These are phyloP conservation scores for Leptodactylus fallax DNA, from an alignment of 2,797 vertebrate species.

Conservation along the genomic window DNA sequence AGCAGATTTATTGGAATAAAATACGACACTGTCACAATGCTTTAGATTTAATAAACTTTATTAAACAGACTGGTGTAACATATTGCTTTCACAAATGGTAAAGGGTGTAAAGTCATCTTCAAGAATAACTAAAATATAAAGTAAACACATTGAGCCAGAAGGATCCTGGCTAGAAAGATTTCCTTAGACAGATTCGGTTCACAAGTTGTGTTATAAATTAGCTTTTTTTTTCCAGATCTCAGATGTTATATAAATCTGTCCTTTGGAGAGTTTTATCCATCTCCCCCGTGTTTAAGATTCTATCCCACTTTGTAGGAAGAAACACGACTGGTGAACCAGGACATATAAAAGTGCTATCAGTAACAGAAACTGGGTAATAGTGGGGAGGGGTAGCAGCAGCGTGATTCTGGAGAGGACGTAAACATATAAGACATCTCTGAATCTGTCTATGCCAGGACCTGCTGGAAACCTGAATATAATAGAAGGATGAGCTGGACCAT, in stretches of 20 bases:
- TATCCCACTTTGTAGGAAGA: too few relatives aligned
- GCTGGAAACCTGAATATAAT: background rate
- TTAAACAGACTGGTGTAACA: conserved; percentile 7
- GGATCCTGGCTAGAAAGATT: background rate
- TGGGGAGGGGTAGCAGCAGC: background rate
- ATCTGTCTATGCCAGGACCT: too few relatives aligned
- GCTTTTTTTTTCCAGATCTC: background rate
- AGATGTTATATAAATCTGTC: background rate
- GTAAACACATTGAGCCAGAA: background rate
- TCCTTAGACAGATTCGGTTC: background rate
- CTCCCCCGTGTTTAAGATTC: background rate
- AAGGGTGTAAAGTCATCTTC: background rate
- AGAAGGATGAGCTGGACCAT: background rate
- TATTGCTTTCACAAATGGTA: background rate
- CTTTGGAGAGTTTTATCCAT: background rate
- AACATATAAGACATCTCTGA: background rate
- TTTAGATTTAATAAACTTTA: conserved; percentile 4
- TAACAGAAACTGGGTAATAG: background rate
- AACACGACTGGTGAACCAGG: background rate
- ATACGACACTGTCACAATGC: background rate
- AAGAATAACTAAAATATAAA: conserved; percentile 8
- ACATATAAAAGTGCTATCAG: background rate
- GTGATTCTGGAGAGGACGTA: background rate
- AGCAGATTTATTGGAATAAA: too few relatives aligned
- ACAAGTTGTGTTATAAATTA: background rate